phyloP scores from a whole-genome alignment of 2,888 invertebrate species.

The Limnephilus auricula region DNA sequence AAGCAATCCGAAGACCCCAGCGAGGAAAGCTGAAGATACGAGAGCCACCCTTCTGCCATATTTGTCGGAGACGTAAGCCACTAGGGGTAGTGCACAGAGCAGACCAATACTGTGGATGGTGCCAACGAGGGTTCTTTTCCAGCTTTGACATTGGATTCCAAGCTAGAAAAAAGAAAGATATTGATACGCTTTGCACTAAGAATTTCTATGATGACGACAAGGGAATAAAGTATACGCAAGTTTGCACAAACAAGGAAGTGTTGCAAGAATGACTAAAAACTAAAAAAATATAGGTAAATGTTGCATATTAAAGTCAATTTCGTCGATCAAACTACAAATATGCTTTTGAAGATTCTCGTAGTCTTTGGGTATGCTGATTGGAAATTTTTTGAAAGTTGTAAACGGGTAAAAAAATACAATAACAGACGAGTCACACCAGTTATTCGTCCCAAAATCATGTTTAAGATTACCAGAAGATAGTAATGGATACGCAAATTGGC shows the following conservation, averaged over 20 bases:
- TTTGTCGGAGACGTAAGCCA: conserved; percentile 83
- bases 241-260: too few species aligned
- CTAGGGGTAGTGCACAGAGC: conserved; percentile 80
- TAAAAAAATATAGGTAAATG: too few species aligned
- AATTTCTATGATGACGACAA: too few species aligned
- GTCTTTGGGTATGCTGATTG: too few species aligned
- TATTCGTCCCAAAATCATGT: too few species aligned
- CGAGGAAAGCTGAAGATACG: conserved; percentile 77
- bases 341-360: too few species aligned
- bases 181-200: not conserved
- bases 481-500: too few species aligned
- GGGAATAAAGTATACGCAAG: not conserved
- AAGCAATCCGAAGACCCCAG: conserved; percentile 77
- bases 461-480: too few species aligned
- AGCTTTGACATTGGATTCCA: conserved; percentile 71
- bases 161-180: conserved; percentile 54
- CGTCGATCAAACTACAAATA: not conserved
- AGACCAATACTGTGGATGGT: conserved; percentile 82
- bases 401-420: too few species aligned
- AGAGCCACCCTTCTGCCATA: conserved; percentile 80
- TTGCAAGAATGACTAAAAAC: too few species aligned
- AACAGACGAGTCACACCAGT: too few species aligned
- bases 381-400: too few species aligned
- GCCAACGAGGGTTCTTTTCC: conserved; percentile 79
- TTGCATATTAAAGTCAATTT: not conserved